These are phyloP conservation scores for Hippocampus mohnikei DNA, from an alignment of 2,113 vertebrate species.

Conservation along the genomic window DNA sequence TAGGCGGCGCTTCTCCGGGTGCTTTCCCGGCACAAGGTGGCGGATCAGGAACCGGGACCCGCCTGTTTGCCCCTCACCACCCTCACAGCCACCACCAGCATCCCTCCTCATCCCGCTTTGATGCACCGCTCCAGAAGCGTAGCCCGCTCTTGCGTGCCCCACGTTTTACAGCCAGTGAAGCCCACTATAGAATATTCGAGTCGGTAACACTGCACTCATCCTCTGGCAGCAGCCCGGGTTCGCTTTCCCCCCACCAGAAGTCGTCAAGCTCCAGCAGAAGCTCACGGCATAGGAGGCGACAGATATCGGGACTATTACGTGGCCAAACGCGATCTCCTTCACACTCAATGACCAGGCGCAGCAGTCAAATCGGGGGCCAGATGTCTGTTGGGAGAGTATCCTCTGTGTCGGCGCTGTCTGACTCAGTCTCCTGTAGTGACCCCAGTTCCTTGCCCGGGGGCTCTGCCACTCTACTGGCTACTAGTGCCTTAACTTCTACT, in stretches of 20 bases:
- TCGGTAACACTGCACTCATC: constrained; percentile 85
- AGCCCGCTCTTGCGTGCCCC: constrained; percentile 89
- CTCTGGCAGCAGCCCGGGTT: constrained; percentile 71
- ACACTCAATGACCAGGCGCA: constrained; percentile 95
- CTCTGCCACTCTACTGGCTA: constrained; percentile 83
- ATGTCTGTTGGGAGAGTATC: constrained; percentile 56
- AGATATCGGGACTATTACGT: constrained; percentile 75
- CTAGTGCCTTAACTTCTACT: constrained; percentile 95
- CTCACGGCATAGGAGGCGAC: constrained; percentile 77
- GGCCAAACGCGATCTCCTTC: constrained; percentile 88
- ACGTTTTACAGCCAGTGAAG: constrained; percentile 93
- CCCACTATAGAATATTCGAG: constrained; percentile 95
- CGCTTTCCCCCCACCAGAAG: constrained; percentile 75
- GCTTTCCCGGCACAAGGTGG: constrained; percentile 70
- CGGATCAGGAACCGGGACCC: constrained; percentile 70
- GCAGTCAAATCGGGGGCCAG: constrained; percentile 81
- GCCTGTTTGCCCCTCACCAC: constrained; percentile 83
- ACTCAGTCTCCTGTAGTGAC: constrained; percentile 63
- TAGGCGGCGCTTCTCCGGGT: constrained; percentile 62
- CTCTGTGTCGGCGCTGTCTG: constrained; percentile 68
- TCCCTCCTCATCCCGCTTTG: constrained; percentile 77
- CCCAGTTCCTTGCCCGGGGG: constrained; percentile 83
- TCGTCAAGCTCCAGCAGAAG: constrained; percentile 68
- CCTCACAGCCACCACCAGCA: constrained; percentile 70
- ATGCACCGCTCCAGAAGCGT: constrained; percentile 84